Percentiles rank a stretch among this genome's conserved stretches.
These are phyloP conservation scores for Dioctria rufipes DNA, from an alignment of 2,888 invertebrate genomes.

Conservation along the genomic window DNA sequence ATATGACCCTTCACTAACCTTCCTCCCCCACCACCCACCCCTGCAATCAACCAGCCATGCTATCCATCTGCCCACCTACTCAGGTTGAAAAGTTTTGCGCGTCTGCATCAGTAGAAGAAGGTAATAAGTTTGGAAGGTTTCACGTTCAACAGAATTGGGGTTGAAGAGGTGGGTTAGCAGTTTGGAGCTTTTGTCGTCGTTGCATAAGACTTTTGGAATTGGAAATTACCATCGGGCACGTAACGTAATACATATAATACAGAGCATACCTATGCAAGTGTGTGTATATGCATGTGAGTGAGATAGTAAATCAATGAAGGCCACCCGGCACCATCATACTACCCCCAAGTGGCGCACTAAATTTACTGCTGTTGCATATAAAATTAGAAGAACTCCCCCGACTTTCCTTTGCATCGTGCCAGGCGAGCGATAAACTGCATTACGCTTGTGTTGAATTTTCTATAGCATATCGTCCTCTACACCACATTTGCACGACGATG, in stretches of 20 bases:
- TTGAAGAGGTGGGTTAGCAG: not conserved
- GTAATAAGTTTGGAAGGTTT: not conserved
- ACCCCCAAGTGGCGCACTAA: constrained; percentile 17
- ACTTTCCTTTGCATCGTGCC: no score
- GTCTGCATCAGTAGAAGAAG: constrained; percentile 5
- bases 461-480: not conserved
- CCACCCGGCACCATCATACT: constrained; percentile 19
- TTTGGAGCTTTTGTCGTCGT: constrained; percentile 16
- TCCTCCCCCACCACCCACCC: not conserved
- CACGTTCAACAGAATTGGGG: no score
- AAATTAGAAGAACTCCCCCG: constrained; percentile 10
- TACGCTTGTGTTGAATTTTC: constrained; percentile 9
- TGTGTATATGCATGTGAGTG: not conserved
- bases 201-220: constrained; percentile 19
- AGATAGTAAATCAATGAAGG: constrained; percentile 43
- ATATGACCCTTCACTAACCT: not conserved
- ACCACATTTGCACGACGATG: no score
- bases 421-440: not conserved
- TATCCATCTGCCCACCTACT: not conserved
- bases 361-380: constrained; percentile 35
- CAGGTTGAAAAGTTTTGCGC: constrained; percentile 34
- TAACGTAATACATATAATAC: no score
- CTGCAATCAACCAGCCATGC: no score
- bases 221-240: not conserved
- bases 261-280: no score